phyloP scores from a whole-genome alignment of 23 tunicate genomes.

The Trididemnum clinides region DNA sequence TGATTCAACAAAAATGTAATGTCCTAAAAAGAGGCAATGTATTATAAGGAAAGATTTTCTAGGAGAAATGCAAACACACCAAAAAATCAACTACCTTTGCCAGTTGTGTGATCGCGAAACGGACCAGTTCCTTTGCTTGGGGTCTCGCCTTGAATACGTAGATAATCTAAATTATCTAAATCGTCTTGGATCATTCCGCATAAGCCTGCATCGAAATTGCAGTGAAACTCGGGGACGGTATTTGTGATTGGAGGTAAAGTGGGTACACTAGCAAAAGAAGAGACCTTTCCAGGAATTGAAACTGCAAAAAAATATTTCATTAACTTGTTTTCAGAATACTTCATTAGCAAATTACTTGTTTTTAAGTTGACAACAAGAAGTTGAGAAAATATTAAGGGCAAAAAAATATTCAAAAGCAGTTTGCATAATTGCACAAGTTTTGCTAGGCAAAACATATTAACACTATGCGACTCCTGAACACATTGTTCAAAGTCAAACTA shows the following conservation, averaged over 20 bases:
- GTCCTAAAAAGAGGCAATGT: conserved; percentile 57
- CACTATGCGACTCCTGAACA: neutral
- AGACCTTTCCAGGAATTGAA: conserved; percentile 14
- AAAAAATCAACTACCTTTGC: neutral
- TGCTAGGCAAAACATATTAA: too few relatives aligned
- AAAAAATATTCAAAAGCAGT: too few relatives aligned
- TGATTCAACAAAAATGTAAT: conserved; percentile 88
- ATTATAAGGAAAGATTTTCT: too few relatives aligned
- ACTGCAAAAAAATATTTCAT: conserved; percentile 21
- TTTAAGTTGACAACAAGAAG: too few relatives aligned
- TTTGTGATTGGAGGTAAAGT: neutral
- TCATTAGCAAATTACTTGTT: too few relatives aligned
- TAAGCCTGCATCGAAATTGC: conserved; percentile 42
- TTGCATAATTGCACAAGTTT: too few relatives aligned
- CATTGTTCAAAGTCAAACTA: too few relatives aligned
- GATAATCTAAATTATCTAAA: conserved; percentile 43
- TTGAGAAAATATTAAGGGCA: too few relatives aligned
- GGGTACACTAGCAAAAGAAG: neutral
- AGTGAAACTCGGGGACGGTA: conserved; percentile 3
- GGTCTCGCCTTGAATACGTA: conserved; percentile 3
- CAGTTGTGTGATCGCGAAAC: neutral
- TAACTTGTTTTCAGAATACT: too few relatives aligned
- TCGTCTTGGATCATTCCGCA: conserved; percentile 70
- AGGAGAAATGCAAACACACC: neutral
- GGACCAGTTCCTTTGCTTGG: conserved; percentile 4